A percentile compares a stretch with the other conserved stretches of the same genome.
Evolutionary conservation across 2,797 vertebrate species (phyloP).

Genomic region (Eulemur albifrons): DNA sequence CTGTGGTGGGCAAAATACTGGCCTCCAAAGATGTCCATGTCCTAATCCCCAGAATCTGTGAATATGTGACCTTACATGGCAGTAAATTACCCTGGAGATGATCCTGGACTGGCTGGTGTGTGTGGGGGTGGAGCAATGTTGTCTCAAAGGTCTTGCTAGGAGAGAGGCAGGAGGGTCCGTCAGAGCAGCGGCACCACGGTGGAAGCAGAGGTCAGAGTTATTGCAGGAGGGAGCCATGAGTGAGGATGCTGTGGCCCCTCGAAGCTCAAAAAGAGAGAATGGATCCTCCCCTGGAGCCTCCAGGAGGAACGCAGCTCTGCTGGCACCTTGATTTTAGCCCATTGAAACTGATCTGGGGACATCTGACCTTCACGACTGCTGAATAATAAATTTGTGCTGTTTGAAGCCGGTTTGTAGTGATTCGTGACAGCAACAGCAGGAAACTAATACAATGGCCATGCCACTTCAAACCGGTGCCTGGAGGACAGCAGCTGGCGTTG

Average conservation of each 20-base stretch:
- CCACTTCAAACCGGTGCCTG: neutral
- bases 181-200: neutral
- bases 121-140: too few species aligned
- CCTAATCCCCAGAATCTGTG: neutral
- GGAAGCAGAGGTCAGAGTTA: neutral
- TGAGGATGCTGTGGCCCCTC: neutral
- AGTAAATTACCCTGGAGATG: neutral
- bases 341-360: neutral
- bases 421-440: neutral
- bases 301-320: neutral
- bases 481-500: fast-evolving
- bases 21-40: neutral
- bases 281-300: neutral
- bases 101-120: neutral
- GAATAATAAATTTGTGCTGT: neutral
- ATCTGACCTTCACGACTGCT: too few species aligned
- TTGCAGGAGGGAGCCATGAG: neutral
- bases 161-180: neutral
- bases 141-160: neutral
- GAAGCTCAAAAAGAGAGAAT: neutral
- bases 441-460: too few species aligned
- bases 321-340: neutral
- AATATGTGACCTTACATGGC: neutral
- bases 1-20: neutral
- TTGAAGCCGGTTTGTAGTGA: neutral